phyloP scores from a whole-genome alignment of 1,140 invertebrate genomes.

The Heliconius hermathena region DNA sequence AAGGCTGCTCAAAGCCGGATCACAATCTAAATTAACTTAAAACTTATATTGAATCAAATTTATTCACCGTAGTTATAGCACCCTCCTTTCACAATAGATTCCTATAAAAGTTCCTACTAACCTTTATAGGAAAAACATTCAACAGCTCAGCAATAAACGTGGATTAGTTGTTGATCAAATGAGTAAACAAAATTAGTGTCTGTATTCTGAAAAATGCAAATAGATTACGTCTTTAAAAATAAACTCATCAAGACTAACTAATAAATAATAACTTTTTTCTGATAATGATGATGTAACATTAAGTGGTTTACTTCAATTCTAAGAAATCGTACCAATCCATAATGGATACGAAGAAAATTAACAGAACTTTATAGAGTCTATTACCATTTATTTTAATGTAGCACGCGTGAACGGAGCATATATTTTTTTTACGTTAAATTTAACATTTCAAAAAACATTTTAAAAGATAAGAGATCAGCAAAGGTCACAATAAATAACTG shows the following conservation, averaged over 20 bases:
- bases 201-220: too few species aligned
- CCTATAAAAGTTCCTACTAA: too few species aligned
- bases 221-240: too few species aligned
- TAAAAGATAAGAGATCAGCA: not conserved
- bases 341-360: conserved; percentile 37
- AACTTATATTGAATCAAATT: too few species aligned
- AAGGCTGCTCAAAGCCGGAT: too few species aligned
- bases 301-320: conserved; percentile 35
- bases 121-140: too few species aligned
- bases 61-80: too few species aligned
- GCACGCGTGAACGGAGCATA: not conserved
- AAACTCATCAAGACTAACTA: not conserved
- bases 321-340: conserved; percentile 36
- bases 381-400: not conserved
- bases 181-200: too few species aligned
- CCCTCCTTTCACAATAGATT: too few species aligned
- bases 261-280: not conserved
- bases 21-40: too few species aligned
- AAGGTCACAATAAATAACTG: conserved; percentile 21
- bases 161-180: too few species aligned
- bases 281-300: conserved; percentile 7
- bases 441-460: not conserved
- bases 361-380: not conserved
- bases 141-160: too few species aligned
- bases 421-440: not conserved